These are phyloP conservation scores for Solen grandis DNA, from an alignment of 1,140 invertebrate genomes.

Conservation along the genomic window DNA sequence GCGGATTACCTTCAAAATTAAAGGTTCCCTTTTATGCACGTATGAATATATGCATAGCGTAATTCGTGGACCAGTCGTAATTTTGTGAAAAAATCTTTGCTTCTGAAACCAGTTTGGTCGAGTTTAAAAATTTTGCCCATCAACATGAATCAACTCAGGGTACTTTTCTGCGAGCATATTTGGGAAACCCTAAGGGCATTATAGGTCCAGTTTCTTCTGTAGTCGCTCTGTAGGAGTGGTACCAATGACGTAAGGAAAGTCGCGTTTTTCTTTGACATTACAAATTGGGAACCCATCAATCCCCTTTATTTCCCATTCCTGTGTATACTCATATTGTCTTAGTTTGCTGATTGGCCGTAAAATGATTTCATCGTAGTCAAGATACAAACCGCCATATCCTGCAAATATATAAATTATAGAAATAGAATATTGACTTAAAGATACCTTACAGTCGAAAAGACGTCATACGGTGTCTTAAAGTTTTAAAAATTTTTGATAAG, in stretches of 20 bases:
- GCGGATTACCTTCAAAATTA: slow-evolving; percentile 3
- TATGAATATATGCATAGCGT: slow-evolving; percentile 59
- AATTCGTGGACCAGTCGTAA: slow-evolving; percentile 60
- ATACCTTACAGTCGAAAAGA: no score
- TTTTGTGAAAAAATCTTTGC: slow-evolving; percentile 39
- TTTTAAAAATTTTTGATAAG: no score
- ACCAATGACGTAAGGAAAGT: slow-evolving; percentile 48
- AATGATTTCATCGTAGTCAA: slow-evolving; percentile 65
- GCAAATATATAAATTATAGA: no score
- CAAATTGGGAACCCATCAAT: slow-evolving; percentile 58
- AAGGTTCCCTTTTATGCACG: slow-evolving; percentile 1
- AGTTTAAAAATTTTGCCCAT: slow-evolving; percentile 50
- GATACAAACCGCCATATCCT: slow-evolving; percentile 66
- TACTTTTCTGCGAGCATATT: slow-evolving; percentile 33
- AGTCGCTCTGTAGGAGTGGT: slow-evolving; percentile 17
- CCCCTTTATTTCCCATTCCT: slow-evolving; percentile 57
- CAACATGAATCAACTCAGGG: slow-evolving; percentile 52
- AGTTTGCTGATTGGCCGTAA: slow-evolving; percentile 57
- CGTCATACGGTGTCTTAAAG: no score
- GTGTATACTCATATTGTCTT: slow-evolving; percentile 37
- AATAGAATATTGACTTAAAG: no score
- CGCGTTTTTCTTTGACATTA: slow-evolving; percentile 50
- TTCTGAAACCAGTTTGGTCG: slow-evolving; percentile 55
- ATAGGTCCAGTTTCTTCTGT: slow-evolving; percentile 24
- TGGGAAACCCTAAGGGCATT: slow-evolving; percentile 50